Percentiles rank a stretch among this genome's conserved stretches.
Evolutionary conservation across 2,888 invertebrate genomes (phyloP).

Genomic region (Euproctis similis): DNA sequence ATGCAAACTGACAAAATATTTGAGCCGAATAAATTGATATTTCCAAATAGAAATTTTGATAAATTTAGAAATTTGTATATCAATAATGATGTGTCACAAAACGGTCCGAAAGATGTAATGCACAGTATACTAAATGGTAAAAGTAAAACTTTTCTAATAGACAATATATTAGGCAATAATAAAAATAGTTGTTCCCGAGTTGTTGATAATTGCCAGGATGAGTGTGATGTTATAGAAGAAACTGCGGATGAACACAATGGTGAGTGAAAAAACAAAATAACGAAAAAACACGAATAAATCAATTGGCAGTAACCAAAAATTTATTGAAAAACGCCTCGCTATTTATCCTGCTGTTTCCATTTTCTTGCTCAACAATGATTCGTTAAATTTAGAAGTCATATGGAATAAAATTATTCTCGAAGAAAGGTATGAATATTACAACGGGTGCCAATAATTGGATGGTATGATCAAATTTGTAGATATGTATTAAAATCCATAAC

Average conservation of each 20-base stretch:
- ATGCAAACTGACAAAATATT: conserved; percentile 36
- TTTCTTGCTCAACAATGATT: no score
- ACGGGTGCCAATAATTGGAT: no score
- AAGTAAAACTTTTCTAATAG: conserved; percentile 74
- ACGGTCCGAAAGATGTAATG: conserved; percentile 31
- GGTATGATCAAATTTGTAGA: no score
- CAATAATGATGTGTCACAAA: conserved; percentile 30
- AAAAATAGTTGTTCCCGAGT: conserved; percentile 32
- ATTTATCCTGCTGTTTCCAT: no score
- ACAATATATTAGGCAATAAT: conserved; percentile 70
- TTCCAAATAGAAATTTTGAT: conserved; percentile 36
- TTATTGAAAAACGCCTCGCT: no score
- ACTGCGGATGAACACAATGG: conserved; percentile 64
- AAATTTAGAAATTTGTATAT: conserved; percentile 32
- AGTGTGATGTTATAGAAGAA: conserved; percentile 45
- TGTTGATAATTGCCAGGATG: conserved; percentile 27
- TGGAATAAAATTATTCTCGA: no score
- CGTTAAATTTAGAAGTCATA: no score
- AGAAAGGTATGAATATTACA: no score
- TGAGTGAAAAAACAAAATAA: conserved; percentile 26
- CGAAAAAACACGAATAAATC: no score
- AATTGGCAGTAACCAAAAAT: no score
- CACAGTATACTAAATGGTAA: conserved; percentile 34
- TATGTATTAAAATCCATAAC: no score
- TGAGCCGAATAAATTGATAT: conserved; percentile 37